Conservation (phyloP, 2,888 invertebrate genomes). For the Perithous albicinctus region DNA sequence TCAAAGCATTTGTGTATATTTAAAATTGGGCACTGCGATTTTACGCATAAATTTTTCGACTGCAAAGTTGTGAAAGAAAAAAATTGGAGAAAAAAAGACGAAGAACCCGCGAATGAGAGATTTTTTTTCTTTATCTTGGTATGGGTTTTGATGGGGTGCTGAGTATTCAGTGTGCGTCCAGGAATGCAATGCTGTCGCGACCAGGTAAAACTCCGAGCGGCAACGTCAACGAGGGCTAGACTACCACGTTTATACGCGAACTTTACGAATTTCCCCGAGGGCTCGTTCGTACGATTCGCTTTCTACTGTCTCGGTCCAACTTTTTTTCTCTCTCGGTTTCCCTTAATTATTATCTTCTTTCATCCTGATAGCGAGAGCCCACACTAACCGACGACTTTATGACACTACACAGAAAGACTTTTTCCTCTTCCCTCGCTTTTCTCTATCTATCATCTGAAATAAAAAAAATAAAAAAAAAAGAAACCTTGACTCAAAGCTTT, state of each 20-base stretch:
- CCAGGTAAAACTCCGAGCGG: conserved; percentile 34
- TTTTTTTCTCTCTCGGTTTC: conserved; percentile 28
- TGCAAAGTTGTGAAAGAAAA: too few relatives aligned
- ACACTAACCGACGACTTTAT: conserved; percentile 20
- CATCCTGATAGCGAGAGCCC: conserved; percentile 36
- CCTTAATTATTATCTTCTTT: conserved; percentile 63
- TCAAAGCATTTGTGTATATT: too few relatives aligned
- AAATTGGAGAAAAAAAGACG: neutral
- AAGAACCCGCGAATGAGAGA: neutral
- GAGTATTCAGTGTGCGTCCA: conserved; percentile 40
- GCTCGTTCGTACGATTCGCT: conserved; percentile 54
- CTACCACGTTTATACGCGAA: conserved; percentile 47
- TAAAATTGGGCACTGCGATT: too few relatives aligned
- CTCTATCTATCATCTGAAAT: neutral
- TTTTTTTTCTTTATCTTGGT: conserved; percentile 30
- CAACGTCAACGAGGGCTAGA: conserved; percentile 31
- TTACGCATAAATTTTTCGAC: too few relatives aligned
- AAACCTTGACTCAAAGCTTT: conserved; percentile 18
- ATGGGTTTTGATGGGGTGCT: conserved; percentile 52
- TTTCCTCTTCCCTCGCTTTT: conserved; percentile 5
- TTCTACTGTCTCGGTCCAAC: conserved; percentile 29
- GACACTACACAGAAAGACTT: conserved; percentile 14
- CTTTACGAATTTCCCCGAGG: conserved; percentile 70
- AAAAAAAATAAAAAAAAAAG: neutral
- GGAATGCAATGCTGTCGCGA: conserved; percentile 23